A percentile compares a stretch with the other conserved stretches of the same genome.
These are phyloP conservation scores for Chiloscyllium plagiosum DNA, from an alignment of 2,113 vertebrate genomes.

Conservation along the genomic window DNA sequence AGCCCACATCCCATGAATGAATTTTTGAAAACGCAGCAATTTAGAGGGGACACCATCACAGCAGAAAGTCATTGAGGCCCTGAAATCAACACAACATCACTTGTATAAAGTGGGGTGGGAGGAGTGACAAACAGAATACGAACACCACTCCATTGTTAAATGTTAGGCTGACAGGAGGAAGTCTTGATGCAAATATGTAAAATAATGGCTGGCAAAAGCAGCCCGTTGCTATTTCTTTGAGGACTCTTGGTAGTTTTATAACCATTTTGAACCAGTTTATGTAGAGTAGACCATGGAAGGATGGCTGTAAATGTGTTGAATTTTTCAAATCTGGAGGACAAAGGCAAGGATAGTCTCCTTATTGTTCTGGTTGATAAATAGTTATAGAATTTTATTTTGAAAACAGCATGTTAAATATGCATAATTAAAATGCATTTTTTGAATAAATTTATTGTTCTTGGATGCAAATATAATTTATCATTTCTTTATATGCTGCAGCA, in stretches of 20 bases:
- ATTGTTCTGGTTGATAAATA: neutral
- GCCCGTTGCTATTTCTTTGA: neutral
- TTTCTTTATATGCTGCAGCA: neutral
- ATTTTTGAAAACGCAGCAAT: neutral
- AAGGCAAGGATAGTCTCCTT: neutral
- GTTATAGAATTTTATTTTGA: neutral
- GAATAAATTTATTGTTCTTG: neutral
- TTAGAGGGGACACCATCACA: neutral
- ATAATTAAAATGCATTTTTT: neutral
- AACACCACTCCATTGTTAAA: too few species aligned
- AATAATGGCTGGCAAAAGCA: neutral
- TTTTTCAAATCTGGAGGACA: neutral
- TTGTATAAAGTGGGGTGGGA: neutral
- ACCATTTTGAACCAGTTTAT: neutral
- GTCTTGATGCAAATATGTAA: too few species aligned
- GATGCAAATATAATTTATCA: neutral
- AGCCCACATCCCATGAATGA: too few species aligned
- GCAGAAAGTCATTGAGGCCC: neutral
- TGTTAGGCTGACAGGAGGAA: too few species aligned
- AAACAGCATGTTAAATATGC: neutral
- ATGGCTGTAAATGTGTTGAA: neutral
- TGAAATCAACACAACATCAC: neutral
- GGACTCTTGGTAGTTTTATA: neutral
- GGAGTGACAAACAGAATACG: neutral
- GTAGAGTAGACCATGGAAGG: neutral